Evolutionary conservation across 2,888 invertebrate species (phyloP).

Genomic region (Ophioninae sp.): DNA sequence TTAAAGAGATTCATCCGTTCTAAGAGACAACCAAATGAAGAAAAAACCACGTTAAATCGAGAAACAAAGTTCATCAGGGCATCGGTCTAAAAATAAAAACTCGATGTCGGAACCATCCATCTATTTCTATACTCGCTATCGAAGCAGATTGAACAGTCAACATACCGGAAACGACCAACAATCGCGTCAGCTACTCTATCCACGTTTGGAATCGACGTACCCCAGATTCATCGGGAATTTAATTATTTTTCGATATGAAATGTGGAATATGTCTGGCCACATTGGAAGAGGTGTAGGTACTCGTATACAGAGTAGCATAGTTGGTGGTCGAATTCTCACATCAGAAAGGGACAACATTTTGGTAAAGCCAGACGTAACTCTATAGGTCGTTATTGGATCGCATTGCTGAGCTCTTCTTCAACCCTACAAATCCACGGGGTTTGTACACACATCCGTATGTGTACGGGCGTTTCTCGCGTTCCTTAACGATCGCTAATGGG

Average conservation of each 20-base stretch:
- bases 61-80: neutral
- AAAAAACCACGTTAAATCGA: neutral
- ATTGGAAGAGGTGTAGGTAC: neutral
- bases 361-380: slow-evolving; percentile 6
- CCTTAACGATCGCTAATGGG: slow-evolving; percentile 63
- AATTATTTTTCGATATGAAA: slow-evolving; percentile 27
- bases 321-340: neutral
- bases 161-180: slow-evolving; percentile 18
- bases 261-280: neutral
- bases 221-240: neutral
- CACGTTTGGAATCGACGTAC: neutral
- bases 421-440: slow-evolving; percentile 3
- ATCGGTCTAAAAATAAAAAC: neutral
- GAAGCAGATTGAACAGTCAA: neutral
- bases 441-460: neutral
- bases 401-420: slow-evolving; percentile 20
- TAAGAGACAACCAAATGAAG: neutral
- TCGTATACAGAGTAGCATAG: neutral
- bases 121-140: neutral
- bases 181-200: neutral
- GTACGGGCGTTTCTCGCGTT: slow-evolving; percentile 58
- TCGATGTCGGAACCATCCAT: too few species aligned
- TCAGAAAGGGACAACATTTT: slow-evolving; percentile 17
- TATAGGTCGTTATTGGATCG: slow-evolving; percentile 14
- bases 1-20: neutral